Base-by-base conservation (phyloP, 2,888 invertebrate species). In the Rotaria sp. region DNA sequence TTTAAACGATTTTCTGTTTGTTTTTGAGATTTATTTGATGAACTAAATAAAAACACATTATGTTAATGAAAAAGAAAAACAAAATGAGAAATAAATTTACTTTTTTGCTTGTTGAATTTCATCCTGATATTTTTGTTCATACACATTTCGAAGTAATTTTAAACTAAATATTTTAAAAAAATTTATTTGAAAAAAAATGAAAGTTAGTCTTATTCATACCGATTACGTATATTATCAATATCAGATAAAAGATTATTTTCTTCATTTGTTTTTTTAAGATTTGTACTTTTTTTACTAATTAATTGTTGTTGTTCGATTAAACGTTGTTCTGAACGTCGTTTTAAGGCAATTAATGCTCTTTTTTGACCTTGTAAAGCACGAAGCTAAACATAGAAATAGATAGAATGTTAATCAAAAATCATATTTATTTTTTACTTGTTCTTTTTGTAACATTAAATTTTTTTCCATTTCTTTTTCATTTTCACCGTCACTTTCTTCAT, bases 371-470 rank as follows among this genome's bases (percentile, higher is more conserved):
- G 80, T 26, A 80, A 45, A 45, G 80, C 80, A 45, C 80, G 80
- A 45, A 45, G 24, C 80, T 80, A 41, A 45, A 80, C 2, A 80
- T 26, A 3, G n/a, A 11, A 41, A n/a, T 45, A 45, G 11, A 80
- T 67, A 18, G 7, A 21, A 30, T 35, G 21, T 35, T 4, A 30
- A 38, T 35, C 5, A 0, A 1, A n/a, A 67, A 35, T n/a, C 13
- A 35, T 35, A 4, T 4, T 67, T 18, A 0, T 24, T 1, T 3
- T n/a, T 80, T 80, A 80, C 80, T 45, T 80, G 80, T 80, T 80
- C 80, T 80, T 80, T 80, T 45, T 80, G 80, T 80, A 80, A 35
- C 35, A 35, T 45, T 80, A 80, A 80, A 80, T 80, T 80, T 80
- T 21, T 80, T n/a, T 45, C 80, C 26, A 80, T 45, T 45, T 80